Evolutionary conservation across 1,140 invertebrate genomes (phyloP).

Genomic region (Drosophila baimaii): DNA sequence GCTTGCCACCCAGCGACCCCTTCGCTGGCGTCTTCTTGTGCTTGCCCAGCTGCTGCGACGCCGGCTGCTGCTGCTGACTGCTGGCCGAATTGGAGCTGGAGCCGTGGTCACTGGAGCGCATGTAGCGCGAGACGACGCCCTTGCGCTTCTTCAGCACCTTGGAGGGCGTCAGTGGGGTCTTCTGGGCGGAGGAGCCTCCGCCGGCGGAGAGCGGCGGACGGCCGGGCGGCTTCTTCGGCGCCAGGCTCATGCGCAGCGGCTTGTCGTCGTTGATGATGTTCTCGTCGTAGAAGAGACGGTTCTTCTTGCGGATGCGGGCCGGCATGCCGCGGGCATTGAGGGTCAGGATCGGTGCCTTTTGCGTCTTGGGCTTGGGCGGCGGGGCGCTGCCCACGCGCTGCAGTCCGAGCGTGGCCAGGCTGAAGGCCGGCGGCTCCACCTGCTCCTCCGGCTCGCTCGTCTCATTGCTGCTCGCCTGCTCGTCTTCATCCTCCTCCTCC

Average conservation of each 20-base stretch:
- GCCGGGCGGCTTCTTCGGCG: slow-evolving; percentile 83
- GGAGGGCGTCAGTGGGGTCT: slow-evolving; percentile 75
- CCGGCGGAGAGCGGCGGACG: slow-evolving; percentile 42
- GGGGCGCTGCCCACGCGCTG: slow-evolving; percentile 91
- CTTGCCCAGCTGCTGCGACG: slow-evolving; percentile 14
- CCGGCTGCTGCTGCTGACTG: slow-evolving; percentile 13
- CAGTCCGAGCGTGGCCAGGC: slow-evolving; percentile 90
- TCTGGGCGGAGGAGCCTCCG: slow-evolving; percentile 70
- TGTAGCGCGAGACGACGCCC: slow-evolving; percentile 76
- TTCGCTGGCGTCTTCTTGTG: slow-evolving; percentile 43
- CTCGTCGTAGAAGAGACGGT: slow-evolving; percentile 95
- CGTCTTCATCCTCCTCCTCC: slow-evolving; percentile 33
- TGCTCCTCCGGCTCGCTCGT: slow-evolving; percentile 85
- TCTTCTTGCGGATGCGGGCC: slow-evolving; percentile 94
- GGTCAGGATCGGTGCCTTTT: slow-evolving; percentile 89
- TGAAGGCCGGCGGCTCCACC: slow-evolving; percentile 88
- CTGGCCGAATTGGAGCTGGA: slow-evolving; percentile 60
- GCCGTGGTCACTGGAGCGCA: slow-evolving; percentile 74
- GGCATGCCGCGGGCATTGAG: slow-evolving; percentile 94
- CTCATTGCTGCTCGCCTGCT: slow-evolving; percentile 76
- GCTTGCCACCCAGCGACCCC: background rate
- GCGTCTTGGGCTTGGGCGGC: slow-evolving; percentile 88
- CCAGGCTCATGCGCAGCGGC: slow-evolving; percentile 87
- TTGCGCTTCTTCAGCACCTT: slow-evolving; percentile 85
- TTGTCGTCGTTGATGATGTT: slow-evolving; percentile 93